Base-by-base conservation (phyloP, 2,113 vertebrate species). In the Pseudorectes ferrugineus region DNA sequence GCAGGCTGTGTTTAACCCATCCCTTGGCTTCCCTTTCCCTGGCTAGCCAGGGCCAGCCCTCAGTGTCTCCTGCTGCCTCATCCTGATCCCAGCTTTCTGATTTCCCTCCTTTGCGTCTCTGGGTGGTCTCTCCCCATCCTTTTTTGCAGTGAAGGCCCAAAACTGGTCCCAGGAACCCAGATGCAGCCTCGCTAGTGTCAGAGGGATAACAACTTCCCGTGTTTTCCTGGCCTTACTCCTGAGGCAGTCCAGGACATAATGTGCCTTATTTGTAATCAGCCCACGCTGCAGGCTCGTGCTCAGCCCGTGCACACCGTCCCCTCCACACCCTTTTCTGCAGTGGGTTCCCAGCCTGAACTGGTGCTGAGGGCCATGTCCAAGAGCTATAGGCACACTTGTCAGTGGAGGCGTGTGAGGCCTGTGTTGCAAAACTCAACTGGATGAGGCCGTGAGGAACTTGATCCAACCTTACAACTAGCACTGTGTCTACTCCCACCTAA, bases 281-380 rank as follows among this genome's bases (percentile, higher is more conserved):
- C 20, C 8, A 9, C 0, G 1, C 54, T 85, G 57, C 75, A 76
- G 71, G 48, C 52, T 94, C 2, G 0, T 2, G 2, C 51, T 68
- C 62, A 72, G 48, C 38, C 57, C 3, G 1, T 66, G 61, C 35
- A 17, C 11, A 3, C 15, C 2, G 1, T 76, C 23, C 62, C 43
- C 25, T 26, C 17, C 17, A 6, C 6, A 19, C n/a, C 66, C 35
- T 59, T 42, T 49, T 23, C 62, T 74, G 74, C 49, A 33, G 20
- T 4, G 54, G 6, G 3, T 52, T 92, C 65, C 28, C 65, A 51
- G 36, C 61, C 52, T 33, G 46, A 70, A 1, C 28, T 4, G 2
- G 3, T 29, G 68, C 58, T 75, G 65, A 62, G 68, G 59, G 51
- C n/a, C 6, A 1, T 11, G 12, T 31, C 33, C 33, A 33, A 25